Evolutionary conservation across 1,140 invertebrate genomes (phyloP).

Genomic region (Microvelia longipes): DNA sequence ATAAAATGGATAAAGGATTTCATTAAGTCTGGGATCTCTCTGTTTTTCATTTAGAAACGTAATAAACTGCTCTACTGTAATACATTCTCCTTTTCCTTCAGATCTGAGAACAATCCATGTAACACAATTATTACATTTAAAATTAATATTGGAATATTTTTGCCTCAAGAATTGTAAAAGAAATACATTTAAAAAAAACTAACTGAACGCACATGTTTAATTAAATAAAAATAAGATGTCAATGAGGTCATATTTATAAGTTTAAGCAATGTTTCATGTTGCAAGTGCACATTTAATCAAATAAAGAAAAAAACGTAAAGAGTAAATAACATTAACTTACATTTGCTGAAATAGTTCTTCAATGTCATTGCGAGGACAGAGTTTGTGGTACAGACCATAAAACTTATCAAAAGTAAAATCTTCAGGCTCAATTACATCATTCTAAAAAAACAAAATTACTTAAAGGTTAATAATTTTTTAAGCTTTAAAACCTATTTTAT

Average conservation of each 20-base stretch:
- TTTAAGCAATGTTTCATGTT: too few relatives aligned
- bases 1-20: constrained; percentile 96
- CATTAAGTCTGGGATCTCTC: constrained; percentile 93
- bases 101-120: constrained; percentile 40
- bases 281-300: too few relatives aligned
- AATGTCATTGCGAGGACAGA: constrained; percentile 97
- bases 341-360: constrained; percentile 94
- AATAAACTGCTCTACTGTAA: constrained; percentile 75
- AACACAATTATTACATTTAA: not conserved
- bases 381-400: constrained; percentile 95
- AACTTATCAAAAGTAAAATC: constrained; percentile 99
- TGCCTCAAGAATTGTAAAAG: not conserved
- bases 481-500: too few relatives aligned
- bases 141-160: not conserved
- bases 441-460: constrained; percentile 37
- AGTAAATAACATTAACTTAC: constrained; percentile 46
- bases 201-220: too few relatives aligned
- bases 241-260: too few relatives aligned
- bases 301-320: not conserved
- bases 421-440: constrained; percentile 84
- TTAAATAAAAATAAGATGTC: too few relatives aligned
- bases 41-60: constrained; percentile 97
- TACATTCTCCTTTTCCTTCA: constrained; percentile 73
- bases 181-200: not conserved
- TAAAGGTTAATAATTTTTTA: too few relatives aligned